These are phyloP conservation scores for Sipunculus nudus DNA, from an alignment of 2,888 invertebrate genomes.

Conservation along the genomic window DNA sequence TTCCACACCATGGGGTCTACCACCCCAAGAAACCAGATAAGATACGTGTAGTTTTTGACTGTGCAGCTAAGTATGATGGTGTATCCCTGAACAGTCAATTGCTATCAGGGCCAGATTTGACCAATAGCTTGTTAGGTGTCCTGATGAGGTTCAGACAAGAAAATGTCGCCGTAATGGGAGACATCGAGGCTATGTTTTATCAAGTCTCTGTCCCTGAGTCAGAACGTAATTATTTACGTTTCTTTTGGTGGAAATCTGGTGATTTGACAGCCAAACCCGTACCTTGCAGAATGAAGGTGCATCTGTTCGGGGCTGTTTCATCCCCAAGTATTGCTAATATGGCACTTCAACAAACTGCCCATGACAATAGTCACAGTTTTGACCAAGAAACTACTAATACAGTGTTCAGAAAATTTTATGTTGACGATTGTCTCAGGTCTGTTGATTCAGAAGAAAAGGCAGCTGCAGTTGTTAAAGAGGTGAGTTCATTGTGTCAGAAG, in stretches of 20 bases:
- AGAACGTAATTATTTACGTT: slow-evolving; percentile 11
- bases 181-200: slow-evolving; percentile 21
- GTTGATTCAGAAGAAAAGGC: neutral
- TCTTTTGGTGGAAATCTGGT: slow-evolving; percentile 12
- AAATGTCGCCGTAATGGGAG: slow-evolving; percentile 12
- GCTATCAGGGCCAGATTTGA: slow-evolving; percentile 19
- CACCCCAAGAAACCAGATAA: slow-evolving; percentile 17
- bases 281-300: slow-evolving; percentile 14
- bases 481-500: neutral
- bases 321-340: slow-evolving; percentile 10
- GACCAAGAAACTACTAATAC: too few species aligned
- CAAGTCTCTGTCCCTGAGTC: slow-evolving; percentile 4
- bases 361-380: slow-evolving; percentile 6
- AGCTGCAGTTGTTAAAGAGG: neutral
- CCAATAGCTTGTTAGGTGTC: slow-evolving; percentile 14
- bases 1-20: slow-evolving; percentile 12
- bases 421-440: neutral
- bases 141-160: slow-evolving; percentile 18
- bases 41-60: slow-evolving; percentile 20
- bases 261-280: neutral
- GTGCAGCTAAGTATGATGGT: neutral
- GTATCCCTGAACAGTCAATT: slow-evolving; percentile 16
- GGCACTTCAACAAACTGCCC: slow-evolving; percentile 2
- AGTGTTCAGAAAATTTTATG: neutral
- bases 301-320: slow-evolving; percentile 8